Evolutionary conservation across 2,888 invertebrate genomes (phyloP), one percentile per base, ranked within the genome.

Genomic region (Oscheius sp.): DNA sequence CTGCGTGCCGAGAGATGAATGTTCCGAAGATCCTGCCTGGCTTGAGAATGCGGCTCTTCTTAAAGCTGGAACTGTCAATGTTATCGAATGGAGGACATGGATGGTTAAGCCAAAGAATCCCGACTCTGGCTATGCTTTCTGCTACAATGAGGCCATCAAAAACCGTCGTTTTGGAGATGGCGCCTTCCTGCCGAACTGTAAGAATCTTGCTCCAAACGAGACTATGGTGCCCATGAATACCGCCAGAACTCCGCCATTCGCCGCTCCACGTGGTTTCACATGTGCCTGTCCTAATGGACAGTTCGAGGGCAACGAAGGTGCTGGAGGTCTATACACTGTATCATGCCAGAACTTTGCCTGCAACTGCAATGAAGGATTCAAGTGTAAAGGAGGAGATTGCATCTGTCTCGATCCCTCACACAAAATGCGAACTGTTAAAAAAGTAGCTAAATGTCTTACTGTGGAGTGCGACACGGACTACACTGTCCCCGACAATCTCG

Each of bases 21-120:
- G 72, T 55, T 18, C 64, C 21, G 23, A 56, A 29, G 72, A 72
- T 72, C 25, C 64, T 21, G 72, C 72, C 16, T 72, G 35, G 21
- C 23, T 2, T 9, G 45, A 66, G 66, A 49, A 64, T 3, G 21
- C 55, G 18, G 46, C 29, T 1, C 7, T 58, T 16, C 12, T 59
- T 12, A 16, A 49, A 13, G 9, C 6, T 7, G 69, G 69, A 25
- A 69, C 53, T 2, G 52, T 43, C 23, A 35, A 35, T 2, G 21
- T 29, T 9, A 16, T 27, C 7, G 58, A 59, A 5, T 61, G 61
- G 70, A 7, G 27, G 55, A 21, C 41, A 6, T 35, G 43, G 41
- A 63, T 55, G 64, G n/a, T 66, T 13, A 7, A 1, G 45, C 72
- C 72, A 9, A 72, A 66, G 66, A 29, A 66, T 18, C 27, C n/a